phyloP scores from a whole-genome alignment of 2,888 invertebrate species.

The Andrena minutula region DNA sequence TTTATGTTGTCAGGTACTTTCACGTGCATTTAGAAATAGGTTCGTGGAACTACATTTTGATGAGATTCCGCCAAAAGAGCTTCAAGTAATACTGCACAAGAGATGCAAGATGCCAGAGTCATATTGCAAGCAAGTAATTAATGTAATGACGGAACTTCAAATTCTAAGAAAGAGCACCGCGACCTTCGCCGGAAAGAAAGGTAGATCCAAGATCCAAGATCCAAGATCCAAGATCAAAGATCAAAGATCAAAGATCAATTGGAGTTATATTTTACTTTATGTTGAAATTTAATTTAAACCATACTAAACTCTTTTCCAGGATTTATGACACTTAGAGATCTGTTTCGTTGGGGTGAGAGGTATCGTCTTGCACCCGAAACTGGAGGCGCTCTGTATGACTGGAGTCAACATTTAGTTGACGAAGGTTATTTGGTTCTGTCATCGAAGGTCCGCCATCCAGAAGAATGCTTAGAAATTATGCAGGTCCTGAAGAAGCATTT shows the following conservation, averaged over 20 bases:
- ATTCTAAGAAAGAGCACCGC: slow-evolving; percentile 92
- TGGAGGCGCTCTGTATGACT: slow-evolving; percentile 91
- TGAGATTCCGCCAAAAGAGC: slow-evolving; percentile 95
- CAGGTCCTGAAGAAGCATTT: slow-evolving; percentile 92
- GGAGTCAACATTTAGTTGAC: slow-evolving; percentile 98
- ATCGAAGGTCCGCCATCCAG: slow-evolving; percentile 94
- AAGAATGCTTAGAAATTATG: slow-evolving; percentile 93
- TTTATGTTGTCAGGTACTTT: slow-evolving; percentile 87
- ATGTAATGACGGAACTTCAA: slow-evolving; percentile 95
- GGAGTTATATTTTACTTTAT: not conserved
- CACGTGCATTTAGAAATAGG: slow-evolving; percentile 98
- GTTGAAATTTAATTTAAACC: not conserved
- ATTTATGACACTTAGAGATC: slow-evolving; percentile 96
- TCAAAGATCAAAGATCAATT: no score
- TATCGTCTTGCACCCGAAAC: slow-evolving; percentile 91
- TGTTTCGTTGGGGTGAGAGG: slow-evolving; percentile 98
- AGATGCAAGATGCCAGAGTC: slow-evolving; percentile 95
- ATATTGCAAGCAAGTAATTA: slow-evolving; percentile 95
- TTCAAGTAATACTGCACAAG: slow-evolving; percentile 95
- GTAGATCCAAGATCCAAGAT: no score
- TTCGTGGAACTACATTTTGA: slow-evolving; percentile 99
- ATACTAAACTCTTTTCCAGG: slow-evolving; percentile 76
- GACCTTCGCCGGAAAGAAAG: slow-evolving; percentile 96
- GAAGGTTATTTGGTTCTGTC: slow-evolving; percentile 98
- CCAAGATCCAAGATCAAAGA: no score